Conservation (phyloP, 2,113 vertebrate genomes). For the Notothenia coriiceps region DNA sequence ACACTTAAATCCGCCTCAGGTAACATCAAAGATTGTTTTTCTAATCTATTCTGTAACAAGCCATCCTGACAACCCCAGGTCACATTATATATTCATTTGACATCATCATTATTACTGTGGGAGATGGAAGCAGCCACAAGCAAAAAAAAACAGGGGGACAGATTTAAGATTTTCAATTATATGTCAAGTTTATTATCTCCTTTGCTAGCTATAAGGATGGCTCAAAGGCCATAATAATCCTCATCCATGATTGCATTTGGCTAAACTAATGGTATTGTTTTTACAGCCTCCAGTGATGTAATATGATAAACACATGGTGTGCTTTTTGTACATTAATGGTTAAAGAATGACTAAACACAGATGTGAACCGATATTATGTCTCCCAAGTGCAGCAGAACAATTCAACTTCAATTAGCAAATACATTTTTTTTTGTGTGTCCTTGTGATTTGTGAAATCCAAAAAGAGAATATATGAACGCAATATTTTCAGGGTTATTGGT, state of each 20-base stretch:
- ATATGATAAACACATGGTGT: slow-evolving; percentile 13
- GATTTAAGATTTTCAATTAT: slow-evolving; percentile 17
- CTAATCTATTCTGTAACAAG: slow-evolving; percentile 59
- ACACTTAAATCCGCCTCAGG: slow-evolving; percentile 27
- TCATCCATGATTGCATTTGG: slow-evolving; percentile 36
- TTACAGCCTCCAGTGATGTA: neutral
- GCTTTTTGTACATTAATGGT: neutral
- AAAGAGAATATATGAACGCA: no score
- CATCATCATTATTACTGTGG: slow-evolving; percentile 43
- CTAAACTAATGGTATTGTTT: slow-evolving; percentile 6
- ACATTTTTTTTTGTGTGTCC: neutral
- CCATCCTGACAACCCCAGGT: slow-evolving; percentile 49
- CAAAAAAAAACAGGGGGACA: neutral
- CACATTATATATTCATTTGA: slow-evolving; percentile 56
- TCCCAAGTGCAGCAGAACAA: neutral
- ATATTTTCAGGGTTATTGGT: no score
- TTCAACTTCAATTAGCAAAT: neutral
- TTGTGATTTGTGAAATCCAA: no score
- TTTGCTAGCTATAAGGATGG: neutral
- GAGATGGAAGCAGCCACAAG: slow-evolving; percentile 26
- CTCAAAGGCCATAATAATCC: slow-evolving; percentile 3
- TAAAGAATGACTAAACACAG: neutral
- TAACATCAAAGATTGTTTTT: slow-evolving; percentile 51
- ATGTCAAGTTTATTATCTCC: slow-evolving; percentile 32
- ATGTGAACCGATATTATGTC: neutral